Evolutionary conservation across 2,888 invertebrate species (phyloP).

Genomic region (Oxycera nigricornis): DNA sequence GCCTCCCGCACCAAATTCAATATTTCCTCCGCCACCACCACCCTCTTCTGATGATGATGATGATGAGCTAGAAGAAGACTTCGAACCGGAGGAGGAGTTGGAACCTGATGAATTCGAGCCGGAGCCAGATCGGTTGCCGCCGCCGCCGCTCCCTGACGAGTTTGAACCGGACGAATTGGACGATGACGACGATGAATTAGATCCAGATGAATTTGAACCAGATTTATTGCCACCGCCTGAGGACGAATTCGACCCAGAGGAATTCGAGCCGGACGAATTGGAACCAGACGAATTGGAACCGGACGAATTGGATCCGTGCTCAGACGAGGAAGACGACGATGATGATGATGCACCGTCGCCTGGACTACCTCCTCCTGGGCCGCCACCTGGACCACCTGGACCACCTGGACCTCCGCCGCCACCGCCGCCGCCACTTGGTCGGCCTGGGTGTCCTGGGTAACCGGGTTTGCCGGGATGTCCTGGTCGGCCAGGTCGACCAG

Average conservation of each 20-base stretch:
- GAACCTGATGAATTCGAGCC: not conserved
- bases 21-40: not conserved
- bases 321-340: not conserved
- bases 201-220: not conserved
- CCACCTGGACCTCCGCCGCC: not conserved
- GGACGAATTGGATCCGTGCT: conserved; percentile 7
- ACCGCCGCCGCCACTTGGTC: not conserved
- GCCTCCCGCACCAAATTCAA: not conserved
- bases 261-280: not conserved
- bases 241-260: not conserved
- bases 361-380: not conserved
- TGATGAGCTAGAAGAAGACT: not conserved
- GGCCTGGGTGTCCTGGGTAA: not conserved
- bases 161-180: not conserved
- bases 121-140: not conserved
- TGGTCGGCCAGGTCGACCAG: not conserved
- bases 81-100: not conserved
- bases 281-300: not conserved
- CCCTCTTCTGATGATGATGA: not conserved
- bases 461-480: conserved; percentile 6
- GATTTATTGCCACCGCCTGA: not conserved
- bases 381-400: not conserved
- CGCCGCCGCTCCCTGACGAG: not conserved
- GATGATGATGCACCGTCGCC: not conserved
- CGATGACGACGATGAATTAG: conserved; percentile 10